A percentile compares a stretch with the other conserved stretches of the same genome.
Evolutionary conservation across 2,113 vertebrate genomes (phyloP).

Genomic region (Callaeas wilsoni): DNA sequence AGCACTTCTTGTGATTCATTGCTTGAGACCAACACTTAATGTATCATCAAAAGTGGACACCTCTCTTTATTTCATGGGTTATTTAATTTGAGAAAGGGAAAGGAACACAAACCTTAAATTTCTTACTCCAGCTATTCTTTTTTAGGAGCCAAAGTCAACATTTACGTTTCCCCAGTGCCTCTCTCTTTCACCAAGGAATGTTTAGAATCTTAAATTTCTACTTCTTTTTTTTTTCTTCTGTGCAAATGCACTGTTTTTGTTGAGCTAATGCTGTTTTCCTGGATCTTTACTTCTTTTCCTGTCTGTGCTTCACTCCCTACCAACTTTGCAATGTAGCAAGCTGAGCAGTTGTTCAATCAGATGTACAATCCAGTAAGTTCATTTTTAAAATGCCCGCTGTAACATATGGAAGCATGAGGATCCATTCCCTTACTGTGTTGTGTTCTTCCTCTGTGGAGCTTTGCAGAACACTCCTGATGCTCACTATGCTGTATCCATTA

Average conservation of each 20-base stretch:
- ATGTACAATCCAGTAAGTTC: constrained; percentile 99
- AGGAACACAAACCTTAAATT: constrained; percentile 81
- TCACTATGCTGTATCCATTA: constrained; percentile 31
- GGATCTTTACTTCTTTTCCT: constrained; percentile 81
- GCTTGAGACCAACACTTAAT: constrained; percentile 75
- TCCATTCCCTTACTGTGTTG: constrained; percentile 58
- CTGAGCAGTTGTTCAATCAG: constrained; percentile 99
- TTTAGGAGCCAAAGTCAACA: constrained; percentile 82
- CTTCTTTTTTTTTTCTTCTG: constrained; percentile 63
- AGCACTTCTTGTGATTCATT: constrained; percentile 76
- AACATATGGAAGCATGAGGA: constrained; percentile 95
- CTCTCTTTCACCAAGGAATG: constrained; percentile 77
- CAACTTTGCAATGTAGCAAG: constrained; percentile 96
- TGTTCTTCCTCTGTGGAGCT: constrained; percentile 45
- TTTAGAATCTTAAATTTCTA: constrained; percentile 79
- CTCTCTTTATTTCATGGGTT: constrained; percentile 84
- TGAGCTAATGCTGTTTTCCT: constrained; percentile 87
- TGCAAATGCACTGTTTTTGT: constrained; percentile 75
- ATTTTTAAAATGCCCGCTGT: constrained; percentile 76
- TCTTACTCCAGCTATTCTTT: constrained; percentile 79
- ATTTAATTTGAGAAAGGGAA: constrained; percentile 81
- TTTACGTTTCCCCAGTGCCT: constrained; percentile 74
- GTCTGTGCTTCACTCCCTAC: constrained; percentile 77
- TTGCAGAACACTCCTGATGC: constrained; percentile 49
- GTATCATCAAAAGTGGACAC: constrained; percentile 81